Conservation (phyloP, 2,113 vertebrate genomes). For the Protobothrops mucrosquamatus region DNA sequence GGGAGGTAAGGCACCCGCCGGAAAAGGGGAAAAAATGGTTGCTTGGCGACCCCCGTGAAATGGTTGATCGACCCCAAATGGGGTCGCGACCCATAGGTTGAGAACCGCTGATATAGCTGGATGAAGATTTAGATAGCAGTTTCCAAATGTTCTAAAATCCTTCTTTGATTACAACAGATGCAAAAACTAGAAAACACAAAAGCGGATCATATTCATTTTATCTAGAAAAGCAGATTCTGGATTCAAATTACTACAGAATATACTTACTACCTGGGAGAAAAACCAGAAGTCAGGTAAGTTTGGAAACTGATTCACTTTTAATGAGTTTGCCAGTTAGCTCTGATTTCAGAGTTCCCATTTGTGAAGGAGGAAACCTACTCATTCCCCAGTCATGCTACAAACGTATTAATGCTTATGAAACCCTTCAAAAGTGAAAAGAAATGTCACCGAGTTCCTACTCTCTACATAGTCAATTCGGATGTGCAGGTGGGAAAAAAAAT, state of each 20-base stretch:
- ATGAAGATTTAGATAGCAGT: not conserved
- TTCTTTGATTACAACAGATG: not conserved
- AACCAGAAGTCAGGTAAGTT: not conserved
- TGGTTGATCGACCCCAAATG: too few species aligned
- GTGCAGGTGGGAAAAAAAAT: not conserved
- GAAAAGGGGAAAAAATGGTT: too few species aligned
- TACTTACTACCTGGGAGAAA: not conserved
- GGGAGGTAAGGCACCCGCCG: too few species aligned
- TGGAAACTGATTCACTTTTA: slow-evolving; percentile 31
- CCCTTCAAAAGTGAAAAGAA: slow-evolving; percentile 43
- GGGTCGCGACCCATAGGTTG: too few species aligned
- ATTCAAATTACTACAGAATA: not conserved
- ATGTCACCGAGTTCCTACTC: slow-evolving; percentile 23
- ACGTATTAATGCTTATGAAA: slow-evolving; percentile 28
- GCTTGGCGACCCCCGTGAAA: too few species aligned
- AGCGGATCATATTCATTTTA: not conserved
- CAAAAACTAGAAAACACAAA: not conserved
- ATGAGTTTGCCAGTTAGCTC: not conserved
- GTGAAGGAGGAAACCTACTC: not conserved
- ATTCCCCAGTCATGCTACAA: not conserved
- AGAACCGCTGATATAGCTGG: too few species aligned
- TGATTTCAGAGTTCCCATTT: slow-evolving; percentile 9
- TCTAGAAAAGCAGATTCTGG: not conserved
- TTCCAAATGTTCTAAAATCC: not conserved
- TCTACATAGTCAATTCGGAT: slow-evolving; percentile 7